These are phyloP conservation scores for Sweltsa coloradensis DNA, from an alignment of 1,140 invertebrate genomes.

Conservation along the genomic window DNA sequence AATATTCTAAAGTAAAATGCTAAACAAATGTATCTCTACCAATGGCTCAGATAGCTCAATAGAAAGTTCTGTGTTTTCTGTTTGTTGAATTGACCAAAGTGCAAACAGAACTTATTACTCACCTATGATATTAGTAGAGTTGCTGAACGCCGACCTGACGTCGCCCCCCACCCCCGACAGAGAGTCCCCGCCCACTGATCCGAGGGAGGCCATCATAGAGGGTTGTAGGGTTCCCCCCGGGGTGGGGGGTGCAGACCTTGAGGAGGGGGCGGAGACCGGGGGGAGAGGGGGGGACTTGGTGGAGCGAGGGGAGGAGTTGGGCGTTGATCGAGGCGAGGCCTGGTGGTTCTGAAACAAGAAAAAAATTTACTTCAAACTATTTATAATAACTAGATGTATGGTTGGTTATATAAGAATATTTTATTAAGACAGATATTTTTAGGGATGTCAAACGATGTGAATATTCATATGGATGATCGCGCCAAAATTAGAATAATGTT, in stretches of 20 bases:
- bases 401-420: too few species aligned
- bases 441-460: too few species aligned
- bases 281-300: constrained; percentile 72
- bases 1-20: too few species aligned
- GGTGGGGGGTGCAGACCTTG: constrained; percentile 55
- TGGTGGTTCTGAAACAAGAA: constrained; percentile 55
- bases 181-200: constrained; percentile 33
- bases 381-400: too few species aligned
- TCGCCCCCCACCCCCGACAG: constrained; percentile 39
- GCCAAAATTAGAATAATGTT: too few species aligned
- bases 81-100: too few species aligned
- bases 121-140: constrained; percentile 12
- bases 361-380: too few species aligned
- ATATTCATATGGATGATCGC: too few species aligned
- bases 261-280: constrained; percentile 32
- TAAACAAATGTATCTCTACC: too few species aligned
- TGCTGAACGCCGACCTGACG: constrained; percentile 34
- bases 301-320: constrained; percentile 82
- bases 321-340: constrained; percentile 75
- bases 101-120: neutral
- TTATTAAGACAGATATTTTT: too few species aligned
- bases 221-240: constrained; percentile 41
- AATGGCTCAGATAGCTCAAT: too few species aligned
- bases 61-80: too few species aligned
- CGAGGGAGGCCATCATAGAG: constrained; percentile 33